Evolutionary conservation across 2,113 vertebrate species (phyloP).

Genomic region (Neogale vison): DNA sequence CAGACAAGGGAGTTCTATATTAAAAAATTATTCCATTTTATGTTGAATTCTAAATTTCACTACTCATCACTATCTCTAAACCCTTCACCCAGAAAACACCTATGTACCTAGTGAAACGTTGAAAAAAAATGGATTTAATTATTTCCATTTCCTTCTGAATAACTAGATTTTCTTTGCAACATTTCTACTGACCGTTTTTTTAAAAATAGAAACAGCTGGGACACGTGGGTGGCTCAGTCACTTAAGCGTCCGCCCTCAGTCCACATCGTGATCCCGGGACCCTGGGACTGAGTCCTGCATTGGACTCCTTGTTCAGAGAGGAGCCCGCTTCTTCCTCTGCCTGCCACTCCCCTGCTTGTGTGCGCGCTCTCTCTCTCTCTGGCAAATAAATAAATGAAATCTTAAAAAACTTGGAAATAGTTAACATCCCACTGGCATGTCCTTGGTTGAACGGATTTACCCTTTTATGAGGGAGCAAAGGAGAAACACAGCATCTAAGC

Average conservation of each 20-base stretch:
- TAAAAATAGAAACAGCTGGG: not conserved
- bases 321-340: too few relatives aligned
- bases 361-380: too few relatives aligned
- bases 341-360: too few relatives aligned
- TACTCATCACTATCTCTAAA: not conserved
- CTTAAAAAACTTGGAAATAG: not conserved
- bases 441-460: not conserved
- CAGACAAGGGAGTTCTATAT: not conserved
- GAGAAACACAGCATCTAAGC: not conserved
- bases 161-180: not conserved
- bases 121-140: constrained; percentile 25
- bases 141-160: not conserved
- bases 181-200: not conserved
- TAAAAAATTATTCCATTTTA: not conserved
- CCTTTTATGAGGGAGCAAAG: not conserved
- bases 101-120: not conserved
- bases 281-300: too few relatives aligned
- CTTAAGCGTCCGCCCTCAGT: too few relatives aligned
- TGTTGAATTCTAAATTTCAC: not conserved
- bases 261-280: too few relatives aligned
- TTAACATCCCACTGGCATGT: not conserved
- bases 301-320: too few relatives aligned
- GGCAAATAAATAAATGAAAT: too few relatives aligned
- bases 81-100: not conserved
- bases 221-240: too few relatives aligned